phyloP scores from a whole-genome alignment of 2,113 vertebrate genomes.

The Poecile atricapillus region DNA sequence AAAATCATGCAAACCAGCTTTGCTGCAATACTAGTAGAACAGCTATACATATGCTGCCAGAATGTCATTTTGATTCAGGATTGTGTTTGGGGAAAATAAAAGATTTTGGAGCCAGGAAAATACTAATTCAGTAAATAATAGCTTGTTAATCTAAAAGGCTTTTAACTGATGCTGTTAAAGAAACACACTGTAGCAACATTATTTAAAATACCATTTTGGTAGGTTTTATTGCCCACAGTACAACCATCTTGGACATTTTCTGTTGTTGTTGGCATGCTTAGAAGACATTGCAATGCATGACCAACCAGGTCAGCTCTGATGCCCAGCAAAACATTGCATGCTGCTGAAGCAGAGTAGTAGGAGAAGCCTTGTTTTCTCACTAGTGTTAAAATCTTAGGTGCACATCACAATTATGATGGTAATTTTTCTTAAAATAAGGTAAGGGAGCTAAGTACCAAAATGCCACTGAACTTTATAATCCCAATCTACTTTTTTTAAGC shows the following conservation, averaged over 20 bases:
- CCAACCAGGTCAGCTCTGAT: neutral
- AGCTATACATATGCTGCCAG: neutral
- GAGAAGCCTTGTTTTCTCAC: neutral
- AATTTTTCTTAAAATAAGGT: neutral
- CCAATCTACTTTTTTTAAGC: neutral
- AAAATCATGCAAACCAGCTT: neutral
- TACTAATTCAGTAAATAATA: slow-evolving; percentile 49
- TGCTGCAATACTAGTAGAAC: neutral
- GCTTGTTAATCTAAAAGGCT: slow-evolving; percentile 50
- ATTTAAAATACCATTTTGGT: slow-evolving; percentile 60
- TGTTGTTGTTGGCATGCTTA: slow-evolving; percentile 60
- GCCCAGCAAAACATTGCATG: neutral
- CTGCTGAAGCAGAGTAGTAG: neutral
- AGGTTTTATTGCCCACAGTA: slow-evolving; percentile 57
- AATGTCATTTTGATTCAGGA: slow-evolving; percentile 5
- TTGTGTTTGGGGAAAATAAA: slow-evolving; percentile 37
- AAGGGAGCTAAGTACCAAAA: neutral
- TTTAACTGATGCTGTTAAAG: slow-evolving; percentile 47
- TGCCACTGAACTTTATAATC: neutral
- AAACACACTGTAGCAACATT: slow-evolving; percentile 39
- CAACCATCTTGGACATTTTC: slow-evolving; percentile 57
- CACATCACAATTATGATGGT: neutral
- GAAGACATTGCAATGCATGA: slow-evolving; percentile 38
- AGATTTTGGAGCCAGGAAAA: slow-evolving; percentile 50
- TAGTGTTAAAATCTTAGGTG: neutral